These are phyloP conservation scores for Andrena minutula DNA, from an alignment of 2,888 invertebrate genomes.

Conservation along the genomic window DNA sequence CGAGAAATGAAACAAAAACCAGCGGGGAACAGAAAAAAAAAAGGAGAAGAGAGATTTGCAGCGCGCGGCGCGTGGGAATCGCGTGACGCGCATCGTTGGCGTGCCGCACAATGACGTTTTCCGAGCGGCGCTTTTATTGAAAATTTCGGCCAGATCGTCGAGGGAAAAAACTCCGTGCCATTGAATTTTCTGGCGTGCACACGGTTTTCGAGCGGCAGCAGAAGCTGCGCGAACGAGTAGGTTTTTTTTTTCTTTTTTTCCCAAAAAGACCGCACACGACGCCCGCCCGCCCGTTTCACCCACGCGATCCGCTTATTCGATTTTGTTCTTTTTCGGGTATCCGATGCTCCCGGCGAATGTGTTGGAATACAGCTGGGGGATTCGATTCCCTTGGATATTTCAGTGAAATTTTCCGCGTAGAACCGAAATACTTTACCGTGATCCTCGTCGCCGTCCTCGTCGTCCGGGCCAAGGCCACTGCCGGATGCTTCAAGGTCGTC, in stretches of 20 bases:
- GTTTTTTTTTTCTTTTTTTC: no score
- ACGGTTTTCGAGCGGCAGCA: slow-evolving; percentile 9
- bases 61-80: slow-evolving; percentile 3
- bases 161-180: neutral
- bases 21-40: no score
- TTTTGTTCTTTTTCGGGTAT: neutral
- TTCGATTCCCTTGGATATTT: neutral
- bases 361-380: neutral
- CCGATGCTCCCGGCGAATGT: neutral
- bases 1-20: no score
- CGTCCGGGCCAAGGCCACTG: slow-evolving; percentile 94
- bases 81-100: slow-evolving; percentile 16
- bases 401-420: no score
- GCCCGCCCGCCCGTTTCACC: neutral
- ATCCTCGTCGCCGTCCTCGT: slow-evolving; percentile 88
- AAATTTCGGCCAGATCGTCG: slow-evolving; percentile 15
- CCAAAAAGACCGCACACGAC: slow-evolving; percentile 3
- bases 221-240: slow-evolving; percentile 6
- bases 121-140: slow-evolving; percentile 29
- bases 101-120: slow-evolving; percentile 21
- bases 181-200: neutral
- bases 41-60: slow-evolving; percentile 1
- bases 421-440: slow-evolving; percentile 70
- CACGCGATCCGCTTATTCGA: neutral
- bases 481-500: slow-evolving; percentile 94